A percentile compares a stretch with the other conserved stretches of the same genome.
These are phyloP conservation scores for Pituophis catenifer DNA, from an alignment of 2,113 vertebrate genomes.

Conservation along the genomic window DNA sequence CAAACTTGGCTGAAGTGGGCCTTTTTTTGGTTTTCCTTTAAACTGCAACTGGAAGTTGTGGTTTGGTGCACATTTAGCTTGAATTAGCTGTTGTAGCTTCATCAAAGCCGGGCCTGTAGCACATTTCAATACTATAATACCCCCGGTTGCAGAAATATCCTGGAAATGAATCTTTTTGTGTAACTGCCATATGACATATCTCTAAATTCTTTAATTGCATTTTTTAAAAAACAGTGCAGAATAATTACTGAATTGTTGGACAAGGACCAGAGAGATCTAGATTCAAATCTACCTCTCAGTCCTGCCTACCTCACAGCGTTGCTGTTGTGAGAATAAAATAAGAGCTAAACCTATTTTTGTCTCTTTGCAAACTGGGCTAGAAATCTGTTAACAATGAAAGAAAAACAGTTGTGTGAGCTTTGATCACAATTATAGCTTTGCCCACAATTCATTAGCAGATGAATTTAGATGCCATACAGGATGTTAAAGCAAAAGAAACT, in stretches of 20 bases:
- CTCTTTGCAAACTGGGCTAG: background rate
- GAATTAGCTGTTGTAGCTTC: background rate
- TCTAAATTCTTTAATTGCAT: conserved; percentile 68
- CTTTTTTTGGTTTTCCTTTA: background rate
- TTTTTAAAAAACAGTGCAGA: conserved; percentile 58
- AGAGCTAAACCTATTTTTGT: background rate
- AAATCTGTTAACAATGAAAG: background rate
- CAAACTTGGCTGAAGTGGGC: background rate
- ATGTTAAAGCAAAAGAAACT: conserved; percentile 67
- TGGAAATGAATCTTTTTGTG: conserved; percentile 65
- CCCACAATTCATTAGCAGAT: conserved; percentile 64
- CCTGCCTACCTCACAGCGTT: background rate
- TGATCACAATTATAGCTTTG: conserved; percentile 66
- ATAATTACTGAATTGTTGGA: background rate
- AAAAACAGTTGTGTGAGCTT: conserved; percentile 39
- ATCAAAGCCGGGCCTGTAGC: background rate
- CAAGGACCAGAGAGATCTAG: background rate
- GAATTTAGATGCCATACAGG: conserved; percentile 50
- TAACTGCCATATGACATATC: conserved; percentile 65
- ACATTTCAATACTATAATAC: conserved; percentile 36
- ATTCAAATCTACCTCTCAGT: background rate
- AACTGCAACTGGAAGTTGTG: background rate
- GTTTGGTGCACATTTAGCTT: background rate
- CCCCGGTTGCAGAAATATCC: conserved; percentile 56
- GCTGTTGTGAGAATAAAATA: background rate